Conservation (phyloP, 2,113 vertebrate genomes). For the Phoxinus phoxinus region DNA sequence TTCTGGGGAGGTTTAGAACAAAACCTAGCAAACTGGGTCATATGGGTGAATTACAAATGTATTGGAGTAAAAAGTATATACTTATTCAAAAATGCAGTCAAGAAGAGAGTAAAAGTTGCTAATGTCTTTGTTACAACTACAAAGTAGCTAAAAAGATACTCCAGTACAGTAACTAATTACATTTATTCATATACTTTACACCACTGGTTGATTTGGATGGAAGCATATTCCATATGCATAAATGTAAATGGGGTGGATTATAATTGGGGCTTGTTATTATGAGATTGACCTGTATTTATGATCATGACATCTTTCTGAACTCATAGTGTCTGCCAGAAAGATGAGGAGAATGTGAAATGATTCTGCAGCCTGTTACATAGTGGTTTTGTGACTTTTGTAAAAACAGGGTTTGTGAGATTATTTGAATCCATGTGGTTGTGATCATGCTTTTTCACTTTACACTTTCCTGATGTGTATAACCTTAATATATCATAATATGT, state of each 20-base stretch:
- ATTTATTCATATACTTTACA: too few relatives aligned
- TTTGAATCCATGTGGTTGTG: neutral
- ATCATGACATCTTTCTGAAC: neutral
- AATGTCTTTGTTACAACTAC: too few relatives aligned
- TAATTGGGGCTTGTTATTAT: neutral
- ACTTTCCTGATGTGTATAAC: neutral
- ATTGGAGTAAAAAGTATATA: too few relatives aligned
- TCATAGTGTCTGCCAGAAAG: neutral
- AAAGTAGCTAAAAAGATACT: too few relatives aligned
- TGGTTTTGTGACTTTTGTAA: conserved; percentile 23
- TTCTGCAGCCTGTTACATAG: neutral
- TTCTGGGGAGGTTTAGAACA: neutral
- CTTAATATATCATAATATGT: neutral
- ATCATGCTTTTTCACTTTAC: conserved; percentile 12
- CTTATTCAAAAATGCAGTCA: too few relatives aligned
- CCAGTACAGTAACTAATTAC: too few relatives aligned
- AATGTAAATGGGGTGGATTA: neutral
- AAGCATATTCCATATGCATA: neutral
- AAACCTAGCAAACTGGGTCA: neutral
- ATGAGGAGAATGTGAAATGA: conserved; percentile 10
- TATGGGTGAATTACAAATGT: neutral
- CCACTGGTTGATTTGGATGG: neutral
- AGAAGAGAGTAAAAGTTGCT: too few relatives aligned
- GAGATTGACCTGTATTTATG: neutral
- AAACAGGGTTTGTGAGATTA: conserved; percentile 7